These are phyloP conservation scores for Lepus oiostolus DNA, from an alignment of 2,797 vertebrate genomes.

Conservation along the genomic window DNA sequence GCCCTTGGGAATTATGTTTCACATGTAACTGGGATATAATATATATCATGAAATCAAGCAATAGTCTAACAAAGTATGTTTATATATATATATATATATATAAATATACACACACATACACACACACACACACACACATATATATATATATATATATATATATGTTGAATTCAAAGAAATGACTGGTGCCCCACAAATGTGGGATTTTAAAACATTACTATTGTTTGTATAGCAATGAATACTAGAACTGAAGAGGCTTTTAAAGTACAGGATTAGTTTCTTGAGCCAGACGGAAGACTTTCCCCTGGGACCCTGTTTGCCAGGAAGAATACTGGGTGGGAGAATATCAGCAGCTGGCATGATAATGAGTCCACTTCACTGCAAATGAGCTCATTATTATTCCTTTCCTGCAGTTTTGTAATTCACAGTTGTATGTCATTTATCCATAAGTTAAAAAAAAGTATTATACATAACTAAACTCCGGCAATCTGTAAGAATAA, in stretches of 20 bases:
- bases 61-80: neutral
- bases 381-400: conserved; percentile 79
- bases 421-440: conserved; percentile 74
- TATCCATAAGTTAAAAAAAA: conserved; percentile 74
- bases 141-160: too few relatives aligned
- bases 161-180: neutral
- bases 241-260: conserved; percentile 57
- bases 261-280: conserved; percentile 58
- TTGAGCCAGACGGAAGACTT: conserved; percentile 59
- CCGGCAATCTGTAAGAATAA: conserved; percentile 48
- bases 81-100: too few relatives aligned
- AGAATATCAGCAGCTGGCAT: conserved; percentile 67
- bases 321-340: conserved; percentile 61
- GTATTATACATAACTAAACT: conserved; percentile 52
- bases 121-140: too few relatives aligned
- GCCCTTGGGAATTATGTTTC: neutral
- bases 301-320: conserved; percentile 70
- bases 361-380: conserved; percentile 65
- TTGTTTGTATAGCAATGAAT: conserved; percentile 55
- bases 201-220: neutral
- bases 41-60: neutral
- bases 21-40: neutral
- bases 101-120: too few relatives aligned
- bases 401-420: conserved; percentile 70
- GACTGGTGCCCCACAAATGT: neutral